Conservation (phyloP, 2,888 invertebrate genomes). For the Chouioia cunea region DNA sequence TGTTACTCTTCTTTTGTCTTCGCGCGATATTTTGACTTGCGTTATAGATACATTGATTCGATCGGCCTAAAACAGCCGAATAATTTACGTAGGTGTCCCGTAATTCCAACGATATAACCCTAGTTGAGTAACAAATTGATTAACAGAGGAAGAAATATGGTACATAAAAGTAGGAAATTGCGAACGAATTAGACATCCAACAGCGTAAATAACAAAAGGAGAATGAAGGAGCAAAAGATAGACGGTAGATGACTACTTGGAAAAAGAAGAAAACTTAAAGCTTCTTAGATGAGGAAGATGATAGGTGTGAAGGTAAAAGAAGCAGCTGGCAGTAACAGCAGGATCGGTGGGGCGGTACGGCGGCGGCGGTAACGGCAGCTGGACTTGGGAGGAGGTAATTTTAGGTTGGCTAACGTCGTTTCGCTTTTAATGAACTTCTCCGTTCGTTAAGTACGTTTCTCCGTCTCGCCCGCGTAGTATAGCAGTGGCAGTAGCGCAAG, state of each 20-base stretch:
- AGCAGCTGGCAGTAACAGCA: constrained; percentile 28
- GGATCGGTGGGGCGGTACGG: no score
- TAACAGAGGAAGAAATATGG: no score
- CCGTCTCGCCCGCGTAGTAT: constrained; percentile 55
- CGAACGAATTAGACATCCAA: constrained; percentile 19
- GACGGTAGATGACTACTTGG: constrained; percentile 15
- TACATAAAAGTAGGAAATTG: constrained; percentile 30
- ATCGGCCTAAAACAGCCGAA: no score
- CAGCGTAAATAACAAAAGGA: constrained; percentile 23
- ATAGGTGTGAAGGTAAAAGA: constrained; percentile 51
- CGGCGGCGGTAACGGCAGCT: constrained; percentile 49
- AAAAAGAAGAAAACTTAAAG: constrained; percentile 44
- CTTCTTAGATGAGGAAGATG: constrained; percentile 48
- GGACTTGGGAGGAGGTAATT: constrained; percentile 63
- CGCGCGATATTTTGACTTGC: no score
- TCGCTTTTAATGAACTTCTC: constrained; percentile 68
- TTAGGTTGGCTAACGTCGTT: constrained; percentile 68
- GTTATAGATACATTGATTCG: no score
- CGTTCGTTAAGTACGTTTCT: constrained; percentile 67
- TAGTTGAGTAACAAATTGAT: no score
- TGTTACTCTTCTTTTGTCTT: background rate
- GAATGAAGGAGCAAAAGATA: constrained; percentile 35
- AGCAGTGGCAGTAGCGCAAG: constrained; percentile 46
- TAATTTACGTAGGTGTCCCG: no score
- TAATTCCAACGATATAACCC: no score